phyloP scores from a whole-genome alignment of 2,888 invertebrate species.

The Lasioglossum morio region DNA sequence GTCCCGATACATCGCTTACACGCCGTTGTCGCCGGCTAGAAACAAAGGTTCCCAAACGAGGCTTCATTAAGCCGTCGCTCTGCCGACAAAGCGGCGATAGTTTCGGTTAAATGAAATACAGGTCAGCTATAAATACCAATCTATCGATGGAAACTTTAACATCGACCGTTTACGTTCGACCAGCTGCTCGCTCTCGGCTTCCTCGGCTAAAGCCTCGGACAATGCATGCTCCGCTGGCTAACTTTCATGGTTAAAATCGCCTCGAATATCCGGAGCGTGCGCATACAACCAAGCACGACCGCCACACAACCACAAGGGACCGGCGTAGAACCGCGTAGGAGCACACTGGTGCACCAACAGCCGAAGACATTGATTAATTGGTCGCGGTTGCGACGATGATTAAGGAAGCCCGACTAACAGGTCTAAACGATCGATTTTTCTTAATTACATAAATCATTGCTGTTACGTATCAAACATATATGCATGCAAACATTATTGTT shows the following conservation, averaged over 20 bases:
- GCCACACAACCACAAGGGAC: not conserved
- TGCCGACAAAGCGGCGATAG: conserved; percentile 63
- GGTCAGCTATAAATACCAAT: conserved; percentile 67
- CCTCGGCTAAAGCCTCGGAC: conserved; percentile 34
- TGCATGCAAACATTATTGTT: not conserved
- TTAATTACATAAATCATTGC: not conserved
- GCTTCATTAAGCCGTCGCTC: conserved; percentile 67
- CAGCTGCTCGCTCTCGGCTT: conserved; percentile 37
- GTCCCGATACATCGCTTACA: conserved; percentile 55
- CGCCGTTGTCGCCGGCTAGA: conserved; percentile 55
- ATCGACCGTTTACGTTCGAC: conserved; percentile 43
- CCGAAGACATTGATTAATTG: conserved; percentile 7
- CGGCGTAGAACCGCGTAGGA: not conserved
- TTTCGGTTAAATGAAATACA: conserved; percentile 69
- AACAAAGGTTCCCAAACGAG: conserved; percentile 63
- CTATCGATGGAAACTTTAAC: conserved; percentile 63
- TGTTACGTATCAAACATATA: not conserved
- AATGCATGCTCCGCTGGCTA: conserved; percentile 32
- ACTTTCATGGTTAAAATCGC: conserved; percentile 24
- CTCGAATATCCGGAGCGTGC: not conserved
- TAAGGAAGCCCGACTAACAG: not conserved
- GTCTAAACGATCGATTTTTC: conserved; percentile 6
- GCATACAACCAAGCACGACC: not conserved
- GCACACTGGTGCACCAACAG: not conserved
- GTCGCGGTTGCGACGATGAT: not conserved